These are phyloP conservation scores for Ectemnius cavifrons DNA, from an alignment of 2,888 invertebrate species.

Conservation along the genomic window DNA sequence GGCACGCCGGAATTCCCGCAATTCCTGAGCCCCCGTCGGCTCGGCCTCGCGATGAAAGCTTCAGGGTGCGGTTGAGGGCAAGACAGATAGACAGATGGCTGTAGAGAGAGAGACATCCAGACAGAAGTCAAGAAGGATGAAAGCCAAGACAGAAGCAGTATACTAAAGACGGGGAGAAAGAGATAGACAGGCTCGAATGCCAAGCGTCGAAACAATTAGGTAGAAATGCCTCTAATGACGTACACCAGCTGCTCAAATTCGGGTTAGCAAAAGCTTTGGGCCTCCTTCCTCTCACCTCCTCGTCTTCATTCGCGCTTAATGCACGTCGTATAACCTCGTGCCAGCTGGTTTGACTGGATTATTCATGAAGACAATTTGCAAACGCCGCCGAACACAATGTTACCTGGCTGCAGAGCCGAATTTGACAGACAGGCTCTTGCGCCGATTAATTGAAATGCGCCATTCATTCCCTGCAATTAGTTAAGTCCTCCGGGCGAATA, in stretches of 20 bases:
- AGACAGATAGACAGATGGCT: neutral
- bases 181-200: conserved; percentile 33
- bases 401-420: conserved; percentile 2
- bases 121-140: conserved; percentile 29
- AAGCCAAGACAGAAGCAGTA: conserved; percentile 31
- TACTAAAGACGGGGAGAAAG: conserved; percentile 7
- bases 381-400: conserved; percentile 14
- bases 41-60: conserved; percentile 38
- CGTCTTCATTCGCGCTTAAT: conserved; percentile 39
- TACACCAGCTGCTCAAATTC: conserved; percentile 50
- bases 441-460: neutral
- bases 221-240: conserved; percentile 58
- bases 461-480: conserved; percentile 3
- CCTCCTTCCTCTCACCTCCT: conserved; percentile 33
- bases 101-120: conserved; percentile 7
- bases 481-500: too few species aligned
- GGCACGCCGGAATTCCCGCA: conserved; percentile 48
- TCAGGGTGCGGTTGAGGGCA: conserved; percentile 23
- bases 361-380: conserved; percentile 37
- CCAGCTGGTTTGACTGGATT: conserved; percentile 36
- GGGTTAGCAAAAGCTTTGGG: conserved; percentile 51
- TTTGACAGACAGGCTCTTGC: conserved; percentile 4
- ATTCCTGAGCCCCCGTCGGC: conserved; percentile 52
- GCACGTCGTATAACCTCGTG: conserved; percentile 23
- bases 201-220: conserved; percentile 58